Evolutionary conservation across 2,797 vertebrate genomes (phyloP).

Genomic region (Sarcoramphus papa): DNA sequence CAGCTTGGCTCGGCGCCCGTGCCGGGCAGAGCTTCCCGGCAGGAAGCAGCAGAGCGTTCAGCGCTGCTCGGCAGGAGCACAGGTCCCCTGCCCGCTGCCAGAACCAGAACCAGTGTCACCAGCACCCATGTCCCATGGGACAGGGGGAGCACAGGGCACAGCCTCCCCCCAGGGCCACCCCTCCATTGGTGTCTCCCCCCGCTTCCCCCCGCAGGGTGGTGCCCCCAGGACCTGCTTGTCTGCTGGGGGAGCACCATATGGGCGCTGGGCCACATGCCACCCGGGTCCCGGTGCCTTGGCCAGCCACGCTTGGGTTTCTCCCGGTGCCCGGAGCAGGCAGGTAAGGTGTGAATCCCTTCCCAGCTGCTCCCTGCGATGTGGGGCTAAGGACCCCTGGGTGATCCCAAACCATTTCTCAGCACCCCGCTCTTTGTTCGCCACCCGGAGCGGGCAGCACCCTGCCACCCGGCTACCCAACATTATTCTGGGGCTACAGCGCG

Average conservation of each 20-base stretch:
- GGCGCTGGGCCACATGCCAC: neutral
- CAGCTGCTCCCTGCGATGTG: neutral
- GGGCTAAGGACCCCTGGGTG: too few relatives aligned
- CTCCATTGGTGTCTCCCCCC: fast-evolving
- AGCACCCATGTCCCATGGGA: fast-evolving
- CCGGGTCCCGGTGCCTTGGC: neutral
- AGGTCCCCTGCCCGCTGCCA: neutral
- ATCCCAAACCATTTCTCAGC: neutral
- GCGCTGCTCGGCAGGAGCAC: neutral
- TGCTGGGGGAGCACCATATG: fast-evolving
- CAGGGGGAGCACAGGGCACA: neutral
- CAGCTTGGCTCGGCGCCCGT: fast-evolving
- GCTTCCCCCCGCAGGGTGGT: neutral
- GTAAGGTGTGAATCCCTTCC: neutral
- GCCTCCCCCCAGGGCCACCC: neutral
- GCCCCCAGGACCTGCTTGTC: neutral
- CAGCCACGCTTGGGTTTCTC: neutral
- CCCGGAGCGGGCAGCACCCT: fast-evolving
- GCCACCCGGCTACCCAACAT: neutral
- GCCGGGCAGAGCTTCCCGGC: neutral
- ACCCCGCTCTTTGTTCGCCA: neutral
- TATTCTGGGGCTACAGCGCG: neutral
- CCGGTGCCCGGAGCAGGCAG: neutral
- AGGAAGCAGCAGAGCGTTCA: neutral
- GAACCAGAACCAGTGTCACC: neutral